Conservation (phyloP, 2,888 invertebrate species). For the Apamea sordens region DNA sequence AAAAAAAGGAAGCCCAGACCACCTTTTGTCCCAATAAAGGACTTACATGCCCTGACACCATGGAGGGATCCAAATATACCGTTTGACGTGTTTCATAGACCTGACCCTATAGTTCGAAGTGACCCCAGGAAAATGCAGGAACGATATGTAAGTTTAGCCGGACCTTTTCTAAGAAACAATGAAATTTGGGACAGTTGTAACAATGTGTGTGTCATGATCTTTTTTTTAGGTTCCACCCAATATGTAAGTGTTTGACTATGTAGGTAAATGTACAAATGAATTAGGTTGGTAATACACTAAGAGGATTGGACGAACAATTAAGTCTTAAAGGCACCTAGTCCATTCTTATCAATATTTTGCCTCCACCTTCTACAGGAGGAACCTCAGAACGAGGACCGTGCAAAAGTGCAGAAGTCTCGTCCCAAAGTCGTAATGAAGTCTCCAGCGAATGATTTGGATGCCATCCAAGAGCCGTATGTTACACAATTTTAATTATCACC, state of each 20-base stretch:
- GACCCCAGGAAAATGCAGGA: constrained; percentile 68
- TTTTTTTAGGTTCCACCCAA: neutral
- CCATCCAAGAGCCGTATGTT: constrained; percentile 47
- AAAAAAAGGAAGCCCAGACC: constrained; percentile 44
- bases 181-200: neutral
- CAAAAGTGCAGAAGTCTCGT: constrained; percentile 40
- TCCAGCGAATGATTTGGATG: constrained; percentile 37
- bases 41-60: constrained; percentile 69
- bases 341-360: neutral
- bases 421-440: constrained; percentile 31
- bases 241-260: neutral
- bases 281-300: neutral
- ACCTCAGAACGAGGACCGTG: constrained; percentile 19
- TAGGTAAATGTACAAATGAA: constrained; percentile 3
- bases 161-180: neutral
- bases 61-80: constrained; percentile 67
- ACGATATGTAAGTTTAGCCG: constrained; percentile 48
- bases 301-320: neutral
- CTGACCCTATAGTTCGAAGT: constrained; percentile 68
- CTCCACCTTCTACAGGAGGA: constrained; percentile 12
- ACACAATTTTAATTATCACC: neutral
- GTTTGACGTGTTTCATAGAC: constrained; percentile 65
- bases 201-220: neutral
- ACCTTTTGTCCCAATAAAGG: constrained; percentile 64
- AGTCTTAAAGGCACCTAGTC: neutral